Conservation (phyloP, 2,113 vertebrate genomes). For the Trematocara unimaculatum region DNA sequence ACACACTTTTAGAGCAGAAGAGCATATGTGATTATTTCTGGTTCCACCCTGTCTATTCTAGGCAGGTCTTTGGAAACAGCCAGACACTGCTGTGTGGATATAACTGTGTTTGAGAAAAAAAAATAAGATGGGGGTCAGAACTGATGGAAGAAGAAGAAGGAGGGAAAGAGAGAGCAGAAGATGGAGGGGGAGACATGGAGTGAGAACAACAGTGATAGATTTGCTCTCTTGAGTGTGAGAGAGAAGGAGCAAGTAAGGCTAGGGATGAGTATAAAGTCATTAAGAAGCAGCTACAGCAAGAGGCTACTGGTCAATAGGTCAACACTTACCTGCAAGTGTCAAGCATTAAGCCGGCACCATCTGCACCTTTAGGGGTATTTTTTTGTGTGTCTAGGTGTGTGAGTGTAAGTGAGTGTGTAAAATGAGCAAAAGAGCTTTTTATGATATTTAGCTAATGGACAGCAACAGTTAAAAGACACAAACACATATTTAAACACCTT, state of each 20-base stretch:
- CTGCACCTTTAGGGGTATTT: conserved; percentile 28
- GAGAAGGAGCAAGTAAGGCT: background rate
- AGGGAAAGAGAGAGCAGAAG: background rate
- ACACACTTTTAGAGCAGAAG: background rate
- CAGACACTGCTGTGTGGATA: background rate
- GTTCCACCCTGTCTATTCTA: background rate
- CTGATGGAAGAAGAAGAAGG: background rate
- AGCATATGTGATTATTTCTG: background rate
- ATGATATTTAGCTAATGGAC: background rate
- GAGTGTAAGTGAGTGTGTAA: background rate
- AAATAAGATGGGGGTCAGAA: background rate
- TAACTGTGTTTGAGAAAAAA: background rate
- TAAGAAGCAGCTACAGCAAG: conserved; percentile 26
- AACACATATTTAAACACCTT: background rate
- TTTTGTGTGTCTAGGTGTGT: background rate
- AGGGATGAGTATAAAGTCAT: conserved; percentile 35
- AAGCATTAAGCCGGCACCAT: conserved; percentile 17
- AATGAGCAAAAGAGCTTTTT: background rate
- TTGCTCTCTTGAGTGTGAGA: background rate
- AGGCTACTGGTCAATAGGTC: conserved; percentile 31
- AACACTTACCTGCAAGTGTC: conserved; percentile 45
- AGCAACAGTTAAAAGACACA: background rate
- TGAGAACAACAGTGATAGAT: background rate
- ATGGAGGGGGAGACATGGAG: background rate
- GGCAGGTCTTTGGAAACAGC: background rate